A percentile compares a stretch with the other conserved stretches of the same genome.
These are phyloP conservation scores for Amphibalanus amphitrite DNA, from an alignment of 1,140 invertebrate species.

Conservation along the genomic window DNA sequence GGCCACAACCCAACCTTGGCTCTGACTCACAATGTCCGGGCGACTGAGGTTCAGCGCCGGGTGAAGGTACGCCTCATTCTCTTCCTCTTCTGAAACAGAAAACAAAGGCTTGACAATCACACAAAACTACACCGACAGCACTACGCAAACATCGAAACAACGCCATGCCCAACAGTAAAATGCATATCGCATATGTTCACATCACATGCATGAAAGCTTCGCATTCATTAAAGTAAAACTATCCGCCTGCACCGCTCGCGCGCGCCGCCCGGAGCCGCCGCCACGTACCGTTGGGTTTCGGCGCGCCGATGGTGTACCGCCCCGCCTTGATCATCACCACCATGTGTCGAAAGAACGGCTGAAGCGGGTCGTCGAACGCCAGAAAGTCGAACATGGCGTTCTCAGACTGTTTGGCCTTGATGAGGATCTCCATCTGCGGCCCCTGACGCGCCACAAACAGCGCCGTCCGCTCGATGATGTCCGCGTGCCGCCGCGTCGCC, in stretches of 20 bases:
- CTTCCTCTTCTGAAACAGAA: not conserved
- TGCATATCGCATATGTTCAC: too few species aligned
- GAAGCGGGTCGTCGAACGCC: constrained; percentile 59
- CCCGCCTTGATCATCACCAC: constrained; percentile 61
- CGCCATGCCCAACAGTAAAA: too few species aligned
- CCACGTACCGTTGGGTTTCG: too few species aligned
- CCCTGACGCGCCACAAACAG: constrained; percentile 83
- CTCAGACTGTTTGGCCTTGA: constrained; percentile 88
- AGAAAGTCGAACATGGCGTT: constrained; percentile 90
- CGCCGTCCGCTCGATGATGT: constrained; percentile 92
- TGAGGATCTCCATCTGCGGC: constrained; percentile 92
- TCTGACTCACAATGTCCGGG: not conserved
- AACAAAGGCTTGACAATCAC: too few species aligned
- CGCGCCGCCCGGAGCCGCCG: too few species aligned
- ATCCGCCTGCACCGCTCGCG: too few species aligned
- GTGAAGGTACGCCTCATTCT: not conserved
- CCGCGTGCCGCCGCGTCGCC: constrained; percentile 73
- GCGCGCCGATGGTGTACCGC: constrained; percentile 34
- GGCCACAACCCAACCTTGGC: too few species aligned
- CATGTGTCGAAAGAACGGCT: constrained; percentile 80
- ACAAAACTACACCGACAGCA: too few species aligned
- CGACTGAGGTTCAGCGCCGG: not conserved
- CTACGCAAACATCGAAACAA: too few species aligned
- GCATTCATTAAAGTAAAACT: too few species aligned
- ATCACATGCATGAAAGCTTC: too few species aligned